These are phyloP conservation scores for Epizoanthus stellaris DNA, from an alignment of 92 coral and sea anemone species.

Conservation along the genomic window DNA sequence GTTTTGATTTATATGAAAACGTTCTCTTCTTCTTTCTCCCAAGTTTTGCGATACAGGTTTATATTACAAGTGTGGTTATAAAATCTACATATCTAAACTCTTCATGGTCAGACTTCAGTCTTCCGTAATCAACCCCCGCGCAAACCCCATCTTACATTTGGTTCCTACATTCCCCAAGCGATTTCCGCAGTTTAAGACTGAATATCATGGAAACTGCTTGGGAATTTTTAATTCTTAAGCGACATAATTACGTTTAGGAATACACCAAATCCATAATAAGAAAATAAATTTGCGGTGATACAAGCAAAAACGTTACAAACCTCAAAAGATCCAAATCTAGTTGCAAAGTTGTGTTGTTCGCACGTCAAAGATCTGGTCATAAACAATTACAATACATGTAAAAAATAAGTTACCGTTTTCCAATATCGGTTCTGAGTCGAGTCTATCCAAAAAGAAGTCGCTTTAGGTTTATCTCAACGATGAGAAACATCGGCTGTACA, in stretches of 20 bases:
- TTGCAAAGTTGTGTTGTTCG: background rate
- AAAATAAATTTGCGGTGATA: conserved; percentile 37
- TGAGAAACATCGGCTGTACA: conserved; percentile 26
- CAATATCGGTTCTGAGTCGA: background rate
- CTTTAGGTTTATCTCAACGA: conserved; percentile 6
- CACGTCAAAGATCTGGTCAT: background rate
- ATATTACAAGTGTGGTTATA: conserved; percentile 28
- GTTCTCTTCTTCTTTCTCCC: background rate
- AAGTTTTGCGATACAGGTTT: conserved; percentile 10
- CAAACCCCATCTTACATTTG: background rate
- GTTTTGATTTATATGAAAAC: conserved; percentile 7
- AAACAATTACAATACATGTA: background rate
- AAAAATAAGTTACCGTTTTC: background rate
- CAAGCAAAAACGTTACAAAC: conserved; percentile 36
- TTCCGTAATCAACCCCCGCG: background rate
- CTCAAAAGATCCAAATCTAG: conserved; percentile 1
- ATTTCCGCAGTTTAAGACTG: conserved; percentile 1
- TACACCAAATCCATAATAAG: conserved; percentile 6
- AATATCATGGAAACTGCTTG: background rate
- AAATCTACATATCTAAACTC: background rate
- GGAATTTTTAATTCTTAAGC: conserved; percentile 1
- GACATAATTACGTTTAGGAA: background rate
- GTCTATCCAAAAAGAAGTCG: conserved; percentile 12
- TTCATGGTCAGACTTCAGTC: background rate
- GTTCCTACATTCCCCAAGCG: background rate